Evolutionary conservation across 2,888 invertebrate species (phyloP).

Genomic region (Platycheirus albimanus): DNA sequence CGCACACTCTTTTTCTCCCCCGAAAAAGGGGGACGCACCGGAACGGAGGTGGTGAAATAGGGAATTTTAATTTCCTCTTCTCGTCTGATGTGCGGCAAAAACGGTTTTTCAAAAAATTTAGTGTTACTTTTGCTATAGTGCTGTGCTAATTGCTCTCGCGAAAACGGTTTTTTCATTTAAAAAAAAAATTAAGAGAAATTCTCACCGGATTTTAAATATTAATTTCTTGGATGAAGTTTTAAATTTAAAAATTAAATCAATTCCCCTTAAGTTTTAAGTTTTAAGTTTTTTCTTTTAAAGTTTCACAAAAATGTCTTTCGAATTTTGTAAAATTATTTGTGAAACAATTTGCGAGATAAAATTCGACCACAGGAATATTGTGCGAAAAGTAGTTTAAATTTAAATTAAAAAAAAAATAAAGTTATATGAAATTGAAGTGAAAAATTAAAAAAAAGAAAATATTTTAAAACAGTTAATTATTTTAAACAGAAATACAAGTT

Average conservation of each 20-base stretch:
- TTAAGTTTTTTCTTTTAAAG: too few species aligned
- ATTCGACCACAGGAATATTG: conserved; percentile 40
- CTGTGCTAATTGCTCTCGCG: conserved; percentile 72
- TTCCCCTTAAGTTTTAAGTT: neutral
- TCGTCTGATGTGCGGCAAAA: conserved; percentile 33
- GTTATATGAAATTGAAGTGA: neutral
- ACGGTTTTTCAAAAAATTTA: conserved; percentile 50
- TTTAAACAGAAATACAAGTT: neutral
- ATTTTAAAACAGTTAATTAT: neutral
- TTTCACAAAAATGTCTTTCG: conserved; percentile 48
- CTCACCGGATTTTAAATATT: neutral
- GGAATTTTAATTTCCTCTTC: conserved; percentile 45
- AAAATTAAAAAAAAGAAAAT: neutral
- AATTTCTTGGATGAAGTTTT: conserved; percentile 10
- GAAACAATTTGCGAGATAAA: conserved; percentile 45
- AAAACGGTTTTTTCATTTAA: conserved; percentile 21
- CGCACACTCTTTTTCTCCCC: conserved; percentile 14
- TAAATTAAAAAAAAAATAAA: neutral
- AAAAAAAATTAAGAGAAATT: too few species aligned
- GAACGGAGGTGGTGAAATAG: conserved; percentile 24
- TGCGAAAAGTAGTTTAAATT: conserved; percentile 50
- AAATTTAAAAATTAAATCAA: neutral
- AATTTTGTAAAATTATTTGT: conserved; percentile 41
- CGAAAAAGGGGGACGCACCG: neutral
- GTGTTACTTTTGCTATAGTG: conserved; percentile 71